These are phyloP conservation scores for Dicyrtomina minuta DNA, from an alignment of 2,888 invertebrate species.

Conservation along the genomic window DNA sequence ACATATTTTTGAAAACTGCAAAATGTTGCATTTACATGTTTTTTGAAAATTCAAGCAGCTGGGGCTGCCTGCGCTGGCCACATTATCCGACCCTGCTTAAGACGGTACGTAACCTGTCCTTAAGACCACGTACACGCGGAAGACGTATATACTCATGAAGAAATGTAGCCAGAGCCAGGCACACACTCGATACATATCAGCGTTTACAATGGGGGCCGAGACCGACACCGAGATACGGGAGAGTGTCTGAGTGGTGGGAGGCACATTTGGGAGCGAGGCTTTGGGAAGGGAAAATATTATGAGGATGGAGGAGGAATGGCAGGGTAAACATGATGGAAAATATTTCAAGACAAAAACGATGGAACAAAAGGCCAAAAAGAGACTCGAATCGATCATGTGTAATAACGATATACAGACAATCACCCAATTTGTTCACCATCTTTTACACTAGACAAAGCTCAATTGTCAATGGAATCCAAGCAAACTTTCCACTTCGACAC, in stretches of 20 bases:
- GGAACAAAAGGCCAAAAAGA: conserved; percentile 12
- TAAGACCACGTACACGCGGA: too few species aligned
- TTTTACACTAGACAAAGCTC: not conserved
- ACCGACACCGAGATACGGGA: conserved; percentile 17
- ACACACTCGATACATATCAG: not conserved
- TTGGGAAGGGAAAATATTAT: not conserved
- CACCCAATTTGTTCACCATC: conserved; percentile 23
- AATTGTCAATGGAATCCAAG: too few species aligned
- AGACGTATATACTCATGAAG: too few species aligned
- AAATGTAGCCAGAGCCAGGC: too few species aligned
- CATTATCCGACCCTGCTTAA: too few species aligned
- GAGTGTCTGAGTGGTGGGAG: too few species aligned
- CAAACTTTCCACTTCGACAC: not conserved
- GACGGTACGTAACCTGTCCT: too few species aligned
- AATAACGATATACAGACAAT: conserved; percentile 38
- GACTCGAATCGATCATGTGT: conserved; percentile 38
- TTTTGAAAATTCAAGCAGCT: too few species aligned
- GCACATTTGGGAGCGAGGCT: conserved; percentile 3
- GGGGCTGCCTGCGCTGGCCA: too few species aligned
- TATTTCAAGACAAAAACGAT: conserved; percentile 5
- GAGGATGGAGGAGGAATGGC: not conserved
- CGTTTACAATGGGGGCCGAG: conserved; percentile 19
- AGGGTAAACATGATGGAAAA: not conserved
- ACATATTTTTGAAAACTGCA: too few species aligned
- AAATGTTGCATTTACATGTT: too few species aligned